Conservation (phyloP, 2,113 vertebrate species). For the Xyliphius kryptos region DNA sequence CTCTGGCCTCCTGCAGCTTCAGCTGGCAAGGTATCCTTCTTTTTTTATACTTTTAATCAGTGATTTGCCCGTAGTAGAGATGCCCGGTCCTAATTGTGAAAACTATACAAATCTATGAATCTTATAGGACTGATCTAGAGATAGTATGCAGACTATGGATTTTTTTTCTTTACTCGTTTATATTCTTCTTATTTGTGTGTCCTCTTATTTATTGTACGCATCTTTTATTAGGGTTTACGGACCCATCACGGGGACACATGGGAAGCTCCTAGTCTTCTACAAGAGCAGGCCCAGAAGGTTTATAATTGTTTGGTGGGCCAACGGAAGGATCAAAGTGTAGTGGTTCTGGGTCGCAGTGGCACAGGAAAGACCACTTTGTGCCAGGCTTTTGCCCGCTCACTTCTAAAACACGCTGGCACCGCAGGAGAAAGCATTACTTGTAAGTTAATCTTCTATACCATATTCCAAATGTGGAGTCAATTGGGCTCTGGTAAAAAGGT, state of each 20-base stretch:
- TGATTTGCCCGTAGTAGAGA: no score
- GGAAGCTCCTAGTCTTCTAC: constrained; percentile 63
- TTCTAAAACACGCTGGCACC: constrained; percentile 71
- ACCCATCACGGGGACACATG: constrained; percentile 52
- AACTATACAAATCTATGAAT: no score
- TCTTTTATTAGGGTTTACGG: constrained; percentile 46
- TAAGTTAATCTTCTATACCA: constrained; percentile 45
- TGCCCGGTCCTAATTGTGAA: no score
- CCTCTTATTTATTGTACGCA: no score
- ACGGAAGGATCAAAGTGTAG: constrained; percentile 76
- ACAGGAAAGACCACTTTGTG: constrained; percentile 78
- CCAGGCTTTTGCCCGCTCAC: constrained; percentile 64
- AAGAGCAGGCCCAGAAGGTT: constrained; percentile 69
- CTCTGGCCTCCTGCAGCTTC: constrained; percentile 41
- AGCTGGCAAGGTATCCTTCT: constrained; percentile 69
- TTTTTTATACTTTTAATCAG: no score
- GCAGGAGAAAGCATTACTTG: constrained; percentile 65
- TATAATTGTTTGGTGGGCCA: constrained; percentile 74
- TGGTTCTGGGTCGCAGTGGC: constrained; percentile 78
- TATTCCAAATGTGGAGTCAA: no score
- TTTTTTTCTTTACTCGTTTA: no score
- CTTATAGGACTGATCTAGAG: no score
- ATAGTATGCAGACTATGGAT: no score
- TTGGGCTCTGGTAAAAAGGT: no score
- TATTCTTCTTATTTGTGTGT: background rate